phyloP scores from a whole-genome alignment of 1,140 invertebrate genomes.

The Zaprionus capensis region DNA sequence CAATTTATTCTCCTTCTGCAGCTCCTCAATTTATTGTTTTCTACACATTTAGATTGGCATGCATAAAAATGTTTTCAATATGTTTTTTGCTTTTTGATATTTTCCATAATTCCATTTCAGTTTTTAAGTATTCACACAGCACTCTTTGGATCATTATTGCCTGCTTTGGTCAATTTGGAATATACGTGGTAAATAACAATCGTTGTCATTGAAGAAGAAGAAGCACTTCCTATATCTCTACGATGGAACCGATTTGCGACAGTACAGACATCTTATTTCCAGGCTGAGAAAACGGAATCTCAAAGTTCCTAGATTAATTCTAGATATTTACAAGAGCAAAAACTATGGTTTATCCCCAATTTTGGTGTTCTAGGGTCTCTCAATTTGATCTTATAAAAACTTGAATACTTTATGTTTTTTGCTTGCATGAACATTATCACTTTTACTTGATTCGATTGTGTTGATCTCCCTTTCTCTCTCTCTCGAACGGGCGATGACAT shows the following conservation, averaged over 20 bases:
- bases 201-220: constrained; percentile 15
- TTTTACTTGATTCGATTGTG: constrained; percentile 47
- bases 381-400: constrained; percentile 31
- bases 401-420: constrained; percentile 33
- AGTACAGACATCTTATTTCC: neutral
- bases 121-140: constrained; percentile 35
- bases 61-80: constrained; percentile 68
- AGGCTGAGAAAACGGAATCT: constrained; percentile 1
- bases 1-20: constrained; percentile 23
- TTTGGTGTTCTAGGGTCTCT: neutral
- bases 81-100: constrained; percentile 33
- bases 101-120: constrained; percentile 11
- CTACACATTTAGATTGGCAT: constrained; percentile 82
- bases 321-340: neutral
- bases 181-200: constrained; percentile 25
- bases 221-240: constrained; percentile 11
- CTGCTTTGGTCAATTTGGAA: constrained; percentile 41
- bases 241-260: neutral
- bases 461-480: constrained; percentile 9
- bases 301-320: neutral
- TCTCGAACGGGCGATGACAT: neutral
- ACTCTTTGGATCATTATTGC: constrained; percentile 26
- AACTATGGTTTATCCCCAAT: constrained; percentile 1
- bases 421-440: constrained; percentile 55
- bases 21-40: constrained; percentile 50